Evolutionary conservation across 2,797 vertebrate species (phyloP), one percentile per base, ranked within the genome.

Genomic region (Malurus splendens): DNA sequence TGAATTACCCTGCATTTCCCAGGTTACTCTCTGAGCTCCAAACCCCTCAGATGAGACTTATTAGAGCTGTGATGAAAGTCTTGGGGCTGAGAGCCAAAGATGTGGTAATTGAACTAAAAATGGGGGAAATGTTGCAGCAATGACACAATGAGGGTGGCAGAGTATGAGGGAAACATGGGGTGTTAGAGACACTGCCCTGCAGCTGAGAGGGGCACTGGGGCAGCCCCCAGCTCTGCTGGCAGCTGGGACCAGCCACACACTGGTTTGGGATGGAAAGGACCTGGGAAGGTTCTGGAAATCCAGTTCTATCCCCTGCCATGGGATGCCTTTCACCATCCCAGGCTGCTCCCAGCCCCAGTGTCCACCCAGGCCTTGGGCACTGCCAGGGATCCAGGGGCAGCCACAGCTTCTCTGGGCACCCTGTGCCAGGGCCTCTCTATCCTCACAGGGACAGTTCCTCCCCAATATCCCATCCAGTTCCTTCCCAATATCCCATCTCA

Each of bases 111-210:
- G 55, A 85, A 77, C 33, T 32, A 55, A 55, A 68, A 72, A 16
- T 5, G 9, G 28, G 18, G 78, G 64, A 68, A 57, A 16, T 22
- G 22, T 73, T 42, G 13, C 25, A 80, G 51, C 55, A 64, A 18
- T 0, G 2, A 10, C 11, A 8, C 14, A 38, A 2, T 24, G 27
- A 56, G 55, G 59, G 30, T 13, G 38, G 28, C 55, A 42, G 24
- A 75, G 13, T 1, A 2, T 1, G 22, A 32, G 14, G 20, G 18
- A 28, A 28, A 45, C 2, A 6, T 1, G 1, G 5, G 8, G 23
- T 1, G 14, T 14, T 19, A 68, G n/a, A 50, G 45, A 42, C 7
- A n/a, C 33, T 14, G 50, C 39, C 14, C 4, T 15, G n/a, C 16
- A 59, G 33, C 22, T 7, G 1, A 24, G 18, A 54, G 32, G 28